These are phyloP conservation scores for Melanophora roralis DNA, from an alignment of 2,888 invertebrate species.

Conservation along the genomic window DNA sequence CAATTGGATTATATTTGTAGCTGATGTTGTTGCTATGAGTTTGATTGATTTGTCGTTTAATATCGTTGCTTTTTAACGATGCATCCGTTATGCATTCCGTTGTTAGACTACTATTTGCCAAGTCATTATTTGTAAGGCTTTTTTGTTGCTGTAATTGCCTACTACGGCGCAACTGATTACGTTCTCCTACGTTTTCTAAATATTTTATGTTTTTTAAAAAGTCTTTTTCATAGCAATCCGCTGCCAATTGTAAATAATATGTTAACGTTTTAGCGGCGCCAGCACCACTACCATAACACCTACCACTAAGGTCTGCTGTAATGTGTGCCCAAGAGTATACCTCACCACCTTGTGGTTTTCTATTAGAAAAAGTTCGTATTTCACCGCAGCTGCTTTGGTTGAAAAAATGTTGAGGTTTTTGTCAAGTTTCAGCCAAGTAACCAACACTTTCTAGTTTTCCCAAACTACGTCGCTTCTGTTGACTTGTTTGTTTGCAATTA, in stretches of 20 bases:
- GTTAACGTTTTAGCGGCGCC: conserved; percentile 41
- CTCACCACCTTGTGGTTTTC: neutral
- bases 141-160: conserved; percentile 33
- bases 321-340: too few relatives aligned
- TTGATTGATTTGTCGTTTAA: conserved; percentile 39
- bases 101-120: conserved; percentile 30
- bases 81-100: conserved; percentile 43
- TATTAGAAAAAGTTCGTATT: conserved; percentile 28
- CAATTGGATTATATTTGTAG: conserved; percentile 36
- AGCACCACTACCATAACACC: neutral
- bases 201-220: conserved; percentile 74
- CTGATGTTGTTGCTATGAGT: conserved; percentile 43
- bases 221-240: conserved; percentile 74
- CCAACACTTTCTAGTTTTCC: conserved; percentile 59
- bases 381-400: conserved; percentile 14
- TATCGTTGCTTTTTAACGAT: conserved; percentile 20
- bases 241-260: conserved; percentile 72
- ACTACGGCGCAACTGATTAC: conserved; percentile 64
- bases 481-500: neutral
- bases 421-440: conserved; percentile 15
- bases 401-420: conserved; percentile 37
- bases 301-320: neutral
- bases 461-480: conserved; percentile 46
- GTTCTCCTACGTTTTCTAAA: conserved; percentile 73
- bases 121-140: neutral